A percentile compares a stretch with the other conserved stretches of the same genome.
phyloP scores from a whole-genome alignment of 2,113 vertebrate species.

The Salvelinus namaycush region DNA sequence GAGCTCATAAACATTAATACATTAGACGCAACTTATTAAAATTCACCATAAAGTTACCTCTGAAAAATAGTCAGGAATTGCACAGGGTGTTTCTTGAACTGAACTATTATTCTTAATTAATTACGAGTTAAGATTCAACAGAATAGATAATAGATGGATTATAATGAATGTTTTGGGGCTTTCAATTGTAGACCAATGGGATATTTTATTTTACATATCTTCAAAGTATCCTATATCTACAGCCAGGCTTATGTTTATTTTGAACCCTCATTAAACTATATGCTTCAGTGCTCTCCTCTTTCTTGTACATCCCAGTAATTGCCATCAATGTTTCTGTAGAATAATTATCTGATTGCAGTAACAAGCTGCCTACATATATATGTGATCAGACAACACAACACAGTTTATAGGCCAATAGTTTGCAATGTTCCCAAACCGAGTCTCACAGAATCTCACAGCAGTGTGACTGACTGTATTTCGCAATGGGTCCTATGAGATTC shows the following conservation, averaged over 20 bases:
- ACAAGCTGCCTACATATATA: not conserved
- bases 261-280: constrained; percentile 49
- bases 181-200: not conserved
- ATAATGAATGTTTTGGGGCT: too few species aligned
- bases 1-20: constrained; percentile 53
- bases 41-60: not conserved
- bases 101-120: constrained; percentile 25
- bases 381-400: not conserved
- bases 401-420: not conserved
- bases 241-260: not conserved
- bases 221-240: too few species aligned
- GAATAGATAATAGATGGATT: constrained; percentile 37
- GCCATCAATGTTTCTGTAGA: constrained; percentile 36
- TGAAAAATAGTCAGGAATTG: not conserved
- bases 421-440: not conserved
- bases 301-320: constrained; percentile 49
- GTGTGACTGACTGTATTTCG: not conserved
- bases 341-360: not conserved
- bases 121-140: constrained; percentile 42
- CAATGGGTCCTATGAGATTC: constrained; percentile 3
- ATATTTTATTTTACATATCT: not conserved
- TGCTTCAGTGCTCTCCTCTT: constrained; percentile 12
- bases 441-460: not conserved
- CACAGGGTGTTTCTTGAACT: not conserved
- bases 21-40: not conserved